Base-by-base conservation (phyloP, 2,797 vertebrate species). In the Sandelia bainsii region DNA sequence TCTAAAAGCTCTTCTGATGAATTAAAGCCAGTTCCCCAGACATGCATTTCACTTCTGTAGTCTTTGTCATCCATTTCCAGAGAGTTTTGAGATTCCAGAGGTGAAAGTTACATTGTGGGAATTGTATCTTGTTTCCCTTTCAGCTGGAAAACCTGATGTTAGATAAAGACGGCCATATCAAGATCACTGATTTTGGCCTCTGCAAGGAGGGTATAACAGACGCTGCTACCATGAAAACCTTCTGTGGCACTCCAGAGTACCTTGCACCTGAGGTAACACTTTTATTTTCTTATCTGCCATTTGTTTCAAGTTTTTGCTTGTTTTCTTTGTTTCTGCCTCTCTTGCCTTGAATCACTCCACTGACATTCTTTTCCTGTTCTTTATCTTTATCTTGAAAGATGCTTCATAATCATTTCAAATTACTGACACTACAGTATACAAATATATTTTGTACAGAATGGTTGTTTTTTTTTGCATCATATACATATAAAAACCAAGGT, bases 151-250 rank as follows among this genome's bases (percentile, higher is more conserved):
- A 99, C 93, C 92, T 99, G 87, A 98, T 99, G 97, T 94, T 98
- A 88, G 97, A 98, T 92, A 99, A 99, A 94, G 97, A 99, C 40
- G 97, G 97, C 52, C 97, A 99, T 85, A 97, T 99, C 93, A 99
- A 99, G 93, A 99, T 99, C 88, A 98, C 97, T 56, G 97, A 99
- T 89, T 99, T 98, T 78, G 97, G 97, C 84, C 97, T 99, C 83
- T 99, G 97, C 94, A 99, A 99, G 91, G 97, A 99, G 94, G 97
- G 97, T 77, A 99, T 99, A 94, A 98, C 97, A 72, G 97, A 99
- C 27, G 96, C 97, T 89, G 97, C 97, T 81, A 98, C 97, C 70
- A 99, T 98, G 97, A 99, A 99, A 93, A 99, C 97, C 19, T 99
- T 99, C 93, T 99, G 97, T 89, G 97, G 97, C 37, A 99, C 97